Evolutionary conservation across 2,888 invertebrate genomes (phyloP).

Genomic region (Agonopterix alstromeriana): DNA sequence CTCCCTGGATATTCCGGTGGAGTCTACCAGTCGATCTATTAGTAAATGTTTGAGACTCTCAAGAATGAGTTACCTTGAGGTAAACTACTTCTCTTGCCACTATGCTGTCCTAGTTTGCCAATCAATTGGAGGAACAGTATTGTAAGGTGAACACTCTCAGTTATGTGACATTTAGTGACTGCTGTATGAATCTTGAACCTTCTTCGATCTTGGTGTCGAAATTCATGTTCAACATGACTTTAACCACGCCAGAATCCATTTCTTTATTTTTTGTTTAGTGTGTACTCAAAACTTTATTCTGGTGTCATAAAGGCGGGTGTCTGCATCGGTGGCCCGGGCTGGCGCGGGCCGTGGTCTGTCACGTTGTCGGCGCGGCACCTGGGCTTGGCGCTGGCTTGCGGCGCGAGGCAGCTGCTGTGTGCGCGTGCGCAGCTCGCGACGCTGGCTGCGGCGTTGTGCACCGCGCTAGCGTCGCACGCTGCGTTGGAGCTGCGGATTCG

Average conservation of each 20-base stretch:
- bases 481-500: slow-evolving; percentile 46
- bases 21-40: no score
- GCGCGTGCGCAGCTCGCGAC: slow-evolving; percentile 61
- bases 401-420: slow-evolving; percentile 79
- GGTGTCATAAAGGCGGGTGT: slow-evolving; percentile 37
- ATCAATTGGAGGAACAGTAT: no score
- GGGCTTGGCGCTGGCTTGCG: slow-evolving; percentile 80
- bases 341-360: slow-evolving; percentile 75
- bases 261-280: no score
- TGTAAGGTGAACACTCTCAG: no score
- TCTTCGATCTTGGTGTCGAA: no score
- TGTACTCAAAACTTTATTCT: not conserved
- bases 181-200: no score
- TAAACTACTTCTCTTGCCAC: not conserved
- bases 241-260: no score
- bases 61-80: no score
- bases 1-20: no score
- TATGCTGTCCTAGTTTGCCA: not conserved
- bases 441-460: slow-evolving; percentile 56
- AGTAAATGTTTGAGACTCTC: no score
- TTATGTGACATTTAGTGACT: no score
- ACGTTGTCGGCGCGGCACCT: slow-evolving; percentile 58
- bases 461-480: slow-evolving; percentile 51
- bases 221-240: no score
- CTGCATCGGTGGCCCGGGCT: slow-evolving; percentile 70